phyloP scores from a whole-genome alignment of 2,888 invertebrate species.

The Agrotis ipsilon region DNA sequence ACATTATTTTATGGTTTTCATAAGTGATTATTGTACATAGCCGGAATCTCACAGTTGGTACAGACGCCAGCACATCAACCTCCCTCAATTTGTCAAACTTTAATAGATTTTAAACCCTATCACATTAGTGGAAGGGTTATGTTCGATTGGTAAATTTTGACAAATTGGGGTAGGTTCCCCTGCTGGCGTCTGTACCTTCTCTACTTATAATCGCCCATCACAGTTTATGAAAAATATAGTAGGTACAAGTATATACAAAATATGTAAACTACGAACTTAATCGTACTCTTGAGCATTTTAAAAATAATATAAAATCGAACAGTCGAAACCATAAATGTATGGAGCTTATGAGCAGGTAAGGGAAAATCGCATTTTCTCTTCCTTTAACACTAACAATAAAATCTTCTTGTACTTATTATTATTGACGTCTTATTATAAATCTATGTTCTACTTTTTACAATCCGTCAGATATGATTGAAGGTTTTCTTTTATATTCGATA shows the following conservation, averaged over 20 bases:
- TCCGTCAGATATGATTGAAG: conserved; percentile 61
- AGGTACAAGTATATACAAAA: too few species aligned
- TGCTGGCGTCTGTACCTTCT: too few species aligned
- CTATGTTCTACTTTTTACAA: conserved; percentile 66
- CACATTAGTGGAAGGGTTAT: too few species aligned
- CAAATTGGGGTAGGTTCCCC: too few species aligned
- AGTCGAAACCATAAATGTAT: not conserved
- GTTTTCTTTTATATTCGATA: conserved; percentile 47
- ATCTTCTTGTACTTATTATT: conserved; percentile 65
- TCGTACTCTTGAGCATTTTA: conserved; percentile 49
- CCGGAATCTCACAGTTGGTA: not conserved
- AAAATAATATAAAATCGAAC: conserved; percentile 40
- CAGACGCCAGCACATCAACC: too few species aligned
- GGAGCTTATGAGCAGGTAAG: too few species aligned
- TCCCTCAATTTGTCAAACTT: too few species aligned
- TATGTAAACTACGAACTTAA: conserved; percentile 21
- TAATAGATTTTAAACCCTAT: too few species aligned
- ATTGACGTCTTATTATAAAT: conserved; percentile 51
- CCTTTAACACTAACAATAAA: conserved; percentile 53
- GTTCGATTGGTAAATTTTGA: too few species aligned
- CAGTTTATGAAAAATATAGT: too few species aligned
- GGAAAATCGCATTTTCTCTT: conserved; percentile 45
- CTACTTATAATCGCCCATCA: not conserved
- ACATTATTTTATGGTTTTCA: conserved; percentile 7
- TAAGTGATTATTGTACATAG: not conserved